Evolutionary conservation across 2,113 vertebrate genomes (phyloP).

Genomic region (Arizona elegans): DNA sequence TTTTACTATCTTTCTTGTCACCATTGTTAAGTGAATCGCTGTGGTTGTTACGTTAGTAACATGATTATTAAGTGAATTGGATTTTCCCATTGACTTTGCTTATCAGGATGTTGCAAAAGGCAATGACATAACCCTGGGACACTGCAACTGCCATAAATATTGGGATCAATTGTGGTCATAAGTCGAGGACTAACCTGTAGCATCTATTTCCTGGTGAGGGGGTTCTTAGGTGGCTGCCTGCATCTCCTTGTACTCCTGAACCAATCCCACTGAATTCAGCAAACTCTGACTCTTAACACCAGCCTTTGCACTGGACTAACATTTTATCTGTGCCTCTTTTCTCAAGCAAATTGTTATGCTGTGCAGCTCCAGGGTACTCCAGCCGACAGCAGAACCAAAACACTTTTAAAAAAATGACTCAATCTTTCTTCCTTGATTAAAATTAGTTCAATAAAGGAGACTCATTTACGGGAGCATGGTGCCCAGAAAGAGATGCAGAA

Average conservation of each 20-base stretch:
- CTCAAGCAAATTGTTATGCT: not conserved
- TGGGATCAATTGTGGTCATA: not conserved
- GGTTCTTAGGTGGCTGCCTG: not conserved
- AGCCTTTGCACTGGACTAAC: not conserved
- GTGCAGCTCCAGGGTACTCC: not conserved
- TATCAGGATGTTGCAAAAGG: not conserved
- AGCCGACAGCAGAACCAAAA: not conserved
- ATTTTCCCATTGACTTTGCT: not conserved
- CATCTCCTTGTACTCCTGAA: not conserved
- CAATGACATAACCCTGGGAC: not conserved
- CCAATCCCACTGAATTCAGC: not conserved
- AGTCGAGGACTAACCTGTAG: not conserved
- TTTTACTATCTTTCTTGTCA: not conserved
- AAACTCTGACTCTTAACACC: not conserved
- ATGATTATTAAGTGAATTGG: not conserved
- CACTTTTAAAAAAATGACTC: not conserved
- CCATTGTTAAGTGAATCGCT: not conserved
- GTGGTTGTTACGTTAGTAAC: not conserved
- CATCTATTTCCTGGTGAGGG: not conserved
- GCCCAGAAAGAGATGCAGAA: not conserved
- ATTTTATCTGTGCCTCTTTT: not conserved
- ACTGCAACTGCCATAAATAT: not conserved
- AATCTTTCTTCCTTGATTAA: not conserved
- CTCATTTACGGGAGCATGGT: accelerated
- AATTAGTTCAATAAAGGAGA: not conserved